Percentiles rank a stretch among this genome's conserved stretches.
These are phyloP conservation scores for Chaetodon trifasciatus DNA, from an alignment of 2,797 vertebrate genomes.

Conservation along the genomic window DNA sequence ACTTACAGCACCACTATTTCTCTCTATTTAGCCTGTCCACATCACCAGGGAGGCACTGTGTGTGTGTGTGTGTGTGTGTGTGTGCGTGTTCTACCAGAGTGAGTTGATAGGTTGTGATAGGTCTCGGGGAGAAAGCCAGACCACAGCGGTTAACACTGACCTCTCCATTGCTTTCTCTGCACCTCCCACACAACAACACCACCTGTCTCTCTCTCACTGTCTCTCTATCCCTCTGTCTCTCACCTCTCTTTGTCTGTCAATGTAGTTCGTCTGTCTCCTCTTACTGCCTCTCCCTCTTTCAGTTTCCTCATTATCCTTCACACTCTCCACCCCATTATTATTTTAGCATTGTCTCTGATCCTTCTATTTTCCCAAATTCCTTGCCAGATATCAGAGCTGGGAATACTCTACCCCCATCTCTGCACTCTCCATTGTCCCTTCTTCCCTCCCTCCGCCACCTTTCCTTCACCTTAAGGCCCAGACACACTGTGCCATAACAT, in stretches of 20 bases:
- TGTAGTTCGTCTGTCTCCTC: not conserved
- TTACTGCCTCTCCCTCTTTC: not conserved
- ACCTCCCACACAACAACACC: slow-evolving; percentile 56
- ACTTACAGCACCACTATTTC: slow-evolving; percentile 70
- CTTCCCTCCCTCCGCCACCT: not conserved
- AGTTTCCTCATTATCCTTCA: slow-evolving; percentile 14
- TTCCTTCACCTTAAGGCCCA: slow-evolving; percentile 14
- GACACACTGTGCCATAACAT: slow-evolving; percentile 21
- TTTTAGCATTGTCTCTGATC: not conserved
- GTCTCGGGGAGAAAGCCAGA: slow-evolving; percentile 74
- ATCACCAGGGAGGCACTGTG: slow-evolving; percentile 37
- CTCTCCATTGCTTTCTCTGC: slow-evolving; percentile 58
- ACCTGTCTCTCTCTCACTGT: slow-evolving; percentile 40
- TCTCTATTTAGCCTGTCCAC: slow-evolving; percentile 71
- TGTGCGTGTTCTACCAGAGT: slow-evolving; percentile 57
- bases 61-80: slow-evolving; percentile 13
- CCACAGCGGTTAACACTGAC: slow-evolving; percentile 78
- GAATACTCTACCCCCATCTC: slow-evolving; percentile 7
- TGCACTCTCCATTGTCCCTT: not conserved
- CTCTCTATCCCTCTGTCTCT: slow-evolving; percentile 18
- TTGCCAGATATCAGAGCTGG: slow-evolving; percentile 1
- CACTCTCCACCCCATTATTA: not conserved
- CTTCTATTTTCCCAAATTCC: not conserved
- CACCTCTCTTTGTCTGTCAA: not conserved
- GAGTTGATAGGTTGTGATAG: slow-evolving; percentile 75